Base-by-base conservation (phyloP, 2,797 vertebrate genomes). In the Alectoris magna region DNA sequence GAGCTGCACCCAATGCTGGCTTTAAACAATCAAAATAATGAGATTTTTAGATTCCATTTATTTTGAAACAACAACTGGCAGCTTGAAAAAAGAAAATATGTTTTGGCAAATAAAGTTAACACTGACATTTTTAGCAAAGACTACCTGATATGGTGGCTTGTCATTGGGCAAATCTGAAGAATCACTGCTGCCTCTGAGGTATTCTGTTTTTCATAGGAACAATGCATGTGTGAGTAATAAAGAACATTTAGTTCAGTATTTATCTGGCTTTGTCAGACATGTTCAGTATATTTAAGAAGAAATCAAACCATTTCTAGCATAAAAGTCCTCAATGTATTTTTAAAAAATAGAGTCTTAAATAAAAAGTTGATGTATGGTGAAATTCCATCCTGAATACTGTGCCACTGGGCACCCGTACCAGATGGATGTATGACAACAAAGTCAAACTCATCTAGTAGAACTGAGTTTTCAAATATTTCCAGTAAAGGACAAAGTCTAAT, bases 1-100 rank as follows among this genome's bases (percentile, higher is more conserved):
- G 81, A 86, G 91, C 77, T 87, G 92, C 71, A 92, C 79, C 88
- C 79, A 73, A 1, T 34, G 62, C 87, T 94, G 85, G 56, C 95
- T 97, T 96, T 94, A 96, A 97, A 97, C 96, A 97, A 97, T 96
- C 94, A 95, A 95, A 96, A 94, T 96, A 96, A 97, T 97, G 97
- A 96, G 96, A 96, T 96, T 97, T 95, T 96, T 96, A 92, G 94
- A 87, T 90, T 87, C 85, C 83, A 94, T 95, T 96, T 97, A 93
- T 95, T 97, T 95, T 81, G 76, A 92, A 95, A 96, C 94, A 96
- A 95, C 91, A 93, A 96, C 91, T 82, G 94, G 91, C 95, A 95
- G 93, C 92, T 90, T 86, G 88, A 93, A 94, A 94, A 88, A 91
- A 93, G 88, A 91, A 94, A 96, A 93, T 93, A 96, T 82, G 87